Evolutionary conservation across 2,797 vertebrate species (phyloP), one percentile per base, ranked within the genome.

Genomic region (Channallabes apus): DNA sequence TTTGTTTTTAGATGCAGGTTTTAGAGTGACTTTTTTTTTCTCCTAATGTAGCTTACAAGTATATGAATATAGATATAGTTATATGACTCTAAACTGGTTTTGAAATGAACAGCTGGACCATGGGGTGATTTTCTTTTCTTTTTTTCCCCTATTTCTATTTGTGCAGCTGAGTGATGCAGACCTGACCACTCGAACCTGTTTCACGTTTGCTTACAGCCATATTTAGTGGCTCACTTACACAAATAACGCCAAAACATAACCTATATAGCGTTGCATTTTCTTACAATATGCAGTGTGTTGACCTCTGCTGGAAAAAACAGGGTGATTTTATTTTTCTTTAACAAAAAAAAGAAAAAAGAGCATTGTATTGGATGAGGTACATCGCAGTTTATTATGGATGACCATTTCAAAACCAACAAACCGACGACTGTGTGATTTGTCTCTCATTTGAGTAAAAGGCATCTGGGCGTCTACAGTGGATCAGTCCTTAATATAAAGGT

Each of bases 1-100:
- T 93, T 93, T 89, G 86, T 95, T 96, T 95, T 96, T 95, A 96
- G 95, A 96, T 93, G 93, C 96, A 94, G 92, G 91, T 97, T 95
- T 93, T 97, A 94, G 95, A 96, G 95, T 96, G 96, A 96, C 94
- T 95, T 96, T 85, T 82, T 24, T 79, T 64, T n/a, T 95, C 96
- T 81, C 65, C 27, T 96, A 96, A 97, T 97, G 96, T 97, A 97
- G 97, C 97, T 97, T 94, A 93, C 93, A 91, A 88, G 85, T 93
- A 91, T 91, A 91, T 91, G 92, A 86, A 90, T 91, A 91, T 85
- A 92, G 77, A 86, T 86, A 90, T 89, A 91, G 88, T 90, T 64
- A 86, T 85, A 80, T 77, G 32, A 81, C 71, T 75, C 69, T 59
- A 1, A 71, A 11, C 32, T 20, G 64, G n/a, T 61, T 86, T 73